Evolutionary conservation across 1,140 invertebrate species (phyloP).

Genomic region (Oscheius sp.): DNA sequence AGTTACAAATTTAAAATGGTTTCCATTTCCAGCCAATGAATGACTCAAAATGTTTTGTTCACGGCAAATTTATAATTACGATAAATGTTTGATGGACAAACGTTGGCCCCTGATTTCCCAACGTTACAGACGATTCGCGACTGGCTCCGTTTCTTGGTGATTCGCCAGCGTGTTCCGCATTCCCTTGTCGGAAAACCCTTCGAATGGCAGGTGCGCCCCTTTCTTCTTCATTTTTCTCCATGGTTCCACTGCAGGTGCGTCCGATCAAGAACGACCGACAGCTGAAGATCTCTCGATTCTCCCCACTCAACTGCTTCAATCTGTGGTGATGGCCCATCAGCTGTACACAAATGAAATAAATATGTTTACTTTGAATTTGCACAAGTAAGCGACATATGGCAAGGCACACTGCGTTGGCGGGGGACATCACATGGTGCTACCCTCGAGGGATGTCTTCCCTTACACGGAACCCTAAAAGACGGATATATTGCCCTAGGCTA

Average conservation of each 20-base stretch:
- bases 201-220: constrained; percentile 24
- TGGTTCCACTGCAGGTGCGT: constrained; percentile 4
- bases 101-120: no score
- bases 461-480: no score
- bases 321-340: constrained; percentile 28
- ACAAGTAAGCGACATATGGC: background rate
- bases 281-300: constrained; percentile 15
- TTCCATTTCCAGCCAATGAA: no score
- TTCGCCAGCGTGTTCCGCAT: constrained; percentile 31
- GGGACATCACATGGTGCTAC: no score
- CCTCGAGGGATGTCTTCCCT: no score
- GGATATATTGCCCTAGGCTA: no score
- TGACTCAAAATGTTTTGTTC: no score
- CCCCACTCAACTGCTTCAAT: constrained; percentile 26
- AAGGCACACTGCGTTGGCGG: no score
- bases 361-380: constrained; percentile 1
- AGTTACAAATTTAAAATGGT: no score
- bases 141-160: constrained; percentile 33
- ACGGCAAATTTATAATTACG: no score
- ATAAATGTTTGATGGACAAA: no score
- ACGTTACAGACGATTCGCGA: constrained; percentile 30
- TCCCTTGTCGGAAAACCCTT: constrained; percentile 28
- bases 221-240: no score
- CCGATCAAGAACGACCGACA: constrained; percentile 19
- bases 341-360: constrained; percentile 2